These are phyloP conservation scores for Dermatemys mawii DNA, from an alignment of 2,113 vertebrate species.

Conservation along the genomic window DNA sequence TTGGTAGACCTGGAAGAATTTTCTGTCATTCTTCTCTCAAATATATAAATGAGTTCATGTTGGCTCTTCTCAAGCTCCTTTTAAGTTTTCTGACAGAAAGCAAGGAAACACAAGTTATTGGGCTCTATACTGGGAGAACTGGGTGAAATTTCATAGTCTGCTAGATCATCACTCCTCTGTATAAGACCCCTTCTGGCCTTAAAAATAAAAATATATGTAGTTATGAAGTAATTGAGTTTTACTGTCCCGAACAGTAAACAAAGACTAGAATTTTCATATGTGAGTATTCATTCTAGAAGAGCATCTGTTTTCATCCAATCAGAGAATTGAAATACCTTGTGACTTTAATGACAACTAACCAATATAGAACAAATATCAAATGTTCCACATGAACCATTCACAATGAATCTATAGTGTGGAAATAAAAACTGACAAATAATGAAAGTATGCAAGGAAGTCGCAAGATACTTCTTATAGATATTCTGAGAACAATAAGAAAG, in stretches of 20 bases:
- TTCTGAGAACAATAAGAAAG: not conserved
- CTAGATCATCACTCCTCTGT: not conserved
- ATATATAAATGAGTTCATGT: not conserved
- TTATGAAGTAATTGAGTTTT: not conserved
- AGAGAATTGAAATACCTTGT: constrained; percentile 41
- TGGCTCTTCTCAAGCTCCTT: constrained; percentile 24
- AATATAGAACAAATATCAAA: constrained; percentile 43
- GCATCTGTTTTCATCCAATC: not conserved
- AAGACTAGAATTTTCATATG: not conserved
- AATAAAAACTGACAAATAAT: not conserved
- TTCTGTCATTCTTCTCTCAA: constrained; percentile 22
- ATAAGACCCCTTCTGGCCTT: not conserved
- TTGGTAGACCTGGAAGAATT: not conserved
- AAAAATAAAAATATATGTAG: not conserved
- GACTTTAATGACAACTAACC: constrained; percentile 10
- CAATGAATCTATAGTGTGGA: not conserved
- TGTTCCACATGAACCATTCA: not conserved
- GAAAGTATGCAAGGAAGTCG: not conserved
- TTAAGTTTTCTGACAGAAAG: not conserved
- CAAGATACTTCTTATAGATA: not conserved
- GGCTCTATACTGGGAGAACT: not conserved
- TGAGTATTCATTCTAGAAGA: not conserved
- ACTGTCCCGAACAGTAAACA: not conserved
- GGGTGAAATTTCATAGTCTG: not conserved
- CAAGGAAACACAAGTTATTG: not conserved